phyloP scores from a whole-genome alignment of 35 echinoderm and acorn worm genomes.

The Strongylocentrotus purpuratus region DNA sequence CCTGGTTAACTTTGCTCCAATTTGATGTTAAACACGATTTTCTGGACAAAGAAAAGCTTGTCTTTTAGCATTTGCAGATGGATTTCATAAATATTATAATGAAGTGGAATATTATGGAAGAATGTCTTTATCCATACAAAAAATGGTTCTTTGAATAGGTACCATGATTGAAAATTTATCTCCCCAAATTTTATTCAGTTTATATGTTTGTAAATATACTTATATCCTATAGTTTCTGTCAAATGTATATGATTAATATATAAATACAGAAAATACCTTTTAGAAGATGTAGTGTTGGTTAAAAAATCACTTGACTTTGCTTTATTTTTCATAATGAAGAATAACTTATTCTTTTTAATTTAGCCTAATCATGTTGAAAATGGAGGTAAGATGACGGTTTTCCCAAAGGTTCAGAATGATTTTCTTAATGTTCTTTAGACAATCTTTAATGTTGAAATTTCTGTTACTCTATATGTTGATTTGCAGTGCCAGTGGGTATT shows the following conservation, averaged over 20 bases:
- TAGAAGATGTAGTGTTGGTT: background rate
- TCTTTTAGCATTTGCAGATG: too few relatives aligned
- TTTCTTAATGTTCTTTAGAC: background rate
- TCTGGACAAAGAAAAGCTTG: too few relatives aligned
- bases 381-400: background rate
- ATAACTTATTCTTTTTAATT: background rate
- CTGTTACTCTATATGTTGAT: background rate
- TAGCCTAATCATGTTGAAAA: background rate
- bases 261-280: background rate
- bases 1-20: too few relatives aligned
- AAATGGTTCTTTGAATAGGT: too few relatives aligned
- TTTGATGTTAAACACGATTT: too few relatives aligned
- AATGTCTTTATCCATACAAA: too few relatives aligned
- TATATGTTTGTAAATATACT: too few relatives aligned
- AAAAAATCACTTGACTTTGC: background rate
- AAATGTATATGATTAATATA: background rate
- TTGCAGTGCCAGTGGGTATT: background rate
- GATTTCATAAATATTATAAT: too few relatives aligned
- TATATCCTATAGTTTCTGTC: too few relatives aligned
- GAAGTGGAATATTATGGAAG: too few relatives aligned
- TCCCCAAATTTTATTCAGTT: too few relatives aligned
- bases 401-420: background rate
- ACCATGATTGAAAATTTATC: too few relatives aligned
- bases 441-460: background rate
- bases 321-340: background rate